Base-by-base conservation (phyloP, 2,888 invertebrate genomes). In the Drosophila fulvimacula region DNA sequence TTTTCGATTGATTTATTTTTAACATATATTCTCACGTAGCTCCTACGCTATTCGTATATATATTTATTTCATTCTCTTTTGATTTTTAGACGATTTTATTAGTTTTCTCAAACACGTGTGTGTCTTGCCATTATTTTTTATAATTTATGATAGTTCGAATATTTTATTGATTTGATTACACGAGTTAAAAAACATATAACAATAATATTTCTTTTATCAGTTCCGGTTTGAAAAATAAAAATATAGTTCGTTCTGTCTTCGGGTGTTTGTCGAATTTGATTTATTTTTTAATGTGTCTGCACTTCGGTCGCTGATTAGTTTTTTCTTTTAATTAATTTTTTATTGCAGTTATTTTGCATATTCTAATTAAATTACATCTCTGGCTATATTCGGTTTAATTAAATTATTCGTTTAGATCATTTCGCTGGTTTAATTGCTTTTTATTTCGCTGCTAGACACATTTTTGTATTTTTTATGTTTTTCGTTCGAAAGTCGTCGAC, bases 401-500 rank as follows among this genome's bases (percentile, higher is more conserved):
- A 42, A 58, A 61, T 64, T 30, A 58, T 69, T 73, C 80, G 68
- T 74, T 74, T 69, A 61, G 34, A 67, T 69, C 58, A 72, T 78
- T 84, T 69, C 56, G 63, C n/a, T 58, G 32, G 36, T 66, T 76
- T 52, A 52, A 64, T 77, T 57, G 49, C 32, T 53, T 59, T 53
- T 53, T 36, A 73, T 75, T 65, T 76, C 56, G 73, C 65, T 52
- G 69, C 80, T 71, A 77, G 61, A 71, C 70, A 79, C 88, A 85
- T 82, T 78, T 77, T 55, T 36, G 3, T 30, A 10, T 30, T 51
- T 52, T 52, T 38, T 84, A 79, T 83, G 82, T 87, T 82, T 82
- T 82, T 82, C 79, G 78, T 87, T 91, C 90, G 90, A 91, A 90
- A 90, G 90, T 89, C 79, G 88, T 81, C 91, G 89, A 86, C 82